Evolutionary conservation across 2,888 invertebrate genomes (phyloP).

Genomic region (Thymelicus sylvestris): DNA sequence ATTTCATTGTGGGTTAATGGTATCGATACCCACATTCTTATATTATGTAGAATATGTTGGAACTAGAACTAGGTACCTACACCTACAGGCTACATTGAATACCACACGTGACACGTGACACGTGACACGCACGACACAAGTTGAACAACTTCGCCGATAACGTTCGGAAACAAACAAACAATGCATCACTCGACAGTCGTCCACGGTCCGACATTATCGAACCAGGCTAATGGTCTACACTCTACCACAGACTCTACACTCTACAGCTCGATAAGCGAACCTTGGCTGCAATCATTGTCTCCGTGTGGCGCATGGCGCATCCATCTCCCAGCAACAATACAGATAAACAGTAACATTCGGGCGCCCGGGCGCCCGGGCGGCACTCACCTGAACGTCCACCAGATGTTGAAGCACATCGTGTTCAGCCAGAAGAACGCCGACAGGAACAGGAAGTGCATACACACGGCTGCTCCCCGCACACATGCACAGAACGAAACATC

Average conservation of each 20-base stretch:
- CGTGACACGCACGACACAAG: too few species aligned
- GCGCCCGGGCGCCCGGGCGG: background rate
- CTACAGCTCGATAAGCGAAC: constrained; percentile 5
- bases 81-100: too few species aligned
- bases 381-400: constrained; percentile 96
- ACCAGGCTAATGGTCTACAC: constrained; percentile 12
- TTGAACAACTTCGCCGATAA: constrained; percentile 3
- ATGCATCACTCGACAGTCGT: constrained; percentile 10
- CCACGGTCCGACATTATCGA: constrained; percentile 5
- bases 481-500: constrained; percentile 44
- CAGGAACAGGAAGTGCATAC: constrained; percentile 94
- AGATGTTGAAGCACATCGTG: constrained; percentile 97
- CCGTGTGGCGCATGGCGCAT: too few species aligned
- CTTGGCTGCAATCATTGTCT: too few species aligned
- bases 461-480: constrained; percentile 86
- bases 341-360: too few species aligned
- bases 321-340: background rate
- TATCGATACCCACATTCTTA: too few species aligned
- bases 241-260: too few species aligned
- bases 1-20: too few species aligned
- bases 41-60: too few species aligned
- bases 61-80: background rate
- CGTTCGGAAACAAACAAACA: constrained; percentile 17
- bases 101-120: too few species aligned
- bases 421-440: constrained; percentile 97